A percentile compares a stretch with the other conserved stretches of the same genome.
phyloP scores from a whole-genome alignment of 2,888 invertebrate genomes.

The Neuroscelio doddi region DNA sequence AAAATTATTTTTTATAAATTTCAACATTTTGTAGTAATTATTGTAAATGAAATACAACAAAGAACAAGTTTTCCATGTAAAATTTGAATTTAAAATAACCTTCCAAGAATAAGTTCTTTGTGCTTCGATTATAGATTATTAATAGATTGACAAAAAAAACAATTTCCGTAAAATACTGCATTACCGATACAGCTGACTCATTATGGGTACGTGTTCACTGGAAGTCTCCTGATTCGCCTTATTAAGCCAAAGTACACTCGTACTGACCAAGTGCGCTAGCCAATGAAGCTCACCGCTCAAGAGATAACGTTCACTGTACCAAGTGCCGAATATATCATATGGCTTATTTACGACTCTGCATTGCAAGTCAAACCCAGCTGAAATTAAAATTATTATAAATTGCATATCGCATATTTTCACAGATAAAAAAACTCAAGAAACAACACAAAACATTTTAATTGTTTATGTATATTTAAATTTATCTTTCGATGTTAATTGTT shows the following conservation, averaged over 20 bases:
- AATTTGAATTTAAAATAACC: too few relatives aligned
- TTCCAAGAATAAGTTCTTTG: too few relatives aligned
- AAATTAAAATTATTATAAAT: slow-evolving; percentile 41
- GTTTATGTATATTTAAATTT: too few relatives aligned
- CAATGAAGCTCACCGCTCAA: slow-evolving; percentile 87
- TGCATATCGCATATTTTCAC: background rate
- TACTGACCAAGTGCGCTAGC: slow-evolving; percentile 83
- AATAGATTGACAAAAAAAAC: too few relatives aligned
- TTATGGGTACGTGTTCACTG: slow-evolving; percentile 85
- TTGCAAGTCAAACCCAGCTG: slow-evolving; percentile 80
- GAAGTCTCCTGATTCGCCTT: slow-evolving; percentile 87
- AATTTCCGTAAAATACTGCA: too few relatives aligned
- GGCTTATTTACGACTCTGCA: slow-evolving; percentile 87
- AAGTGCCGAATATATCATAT: slow-evolving; percentile 91
- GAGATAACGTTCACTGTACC: slow-evolving; percentile 87
- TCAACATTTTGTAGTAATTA: too few relatives aligned
- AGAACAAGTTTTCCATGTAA: too few relatives aligned
- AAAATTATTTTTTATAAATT: too few relatives aligned
- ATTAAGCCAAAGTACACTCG: slow-evolving; percentile 85
- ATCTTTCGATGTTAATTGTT: too few relatives aligned
- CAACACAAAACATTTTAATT: too few relatives aligned
- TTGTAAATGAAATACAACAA: too few relatives aligned
- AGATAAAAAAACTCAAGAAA: background rate
- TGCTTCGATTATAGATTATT: too few relatives aligned
- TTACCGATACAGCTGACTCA: slow-evolving; percentile 78